These are phyloP conservation scores for Hypotaenidia okinawae DNA, from an alignment of 2,797 vertebrate species.

Conservation along the genomic window DNA sequence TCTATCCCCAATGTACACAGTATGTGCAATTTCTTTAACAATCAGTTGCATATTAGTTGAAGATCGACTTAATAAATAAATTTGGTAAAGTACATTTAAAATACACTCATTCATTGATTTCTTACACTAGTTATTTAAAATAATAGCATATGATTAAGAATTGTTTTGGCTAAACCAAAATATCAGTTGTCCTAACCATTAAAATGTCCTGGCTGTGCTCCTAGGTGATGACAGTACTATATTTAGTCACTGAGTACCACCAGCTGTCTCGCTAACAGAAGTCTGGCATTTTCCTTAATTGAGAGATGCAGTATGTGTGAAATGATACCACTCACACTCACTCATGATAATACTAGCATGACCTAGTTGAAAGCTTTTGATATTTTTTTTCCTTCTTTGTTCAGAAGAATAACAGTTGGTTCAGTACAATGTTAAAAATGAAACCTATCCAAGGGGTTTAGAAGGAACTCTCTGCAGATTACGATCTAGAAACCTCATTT, in stretches of 20 bases:
- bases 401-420: slow-evolving; percentile 60
- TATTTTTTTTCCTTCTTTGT: slow-evolving; percentile 40
- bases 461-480: slow-evolving; percentile 40
- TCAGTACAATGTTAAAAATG: slow-evolving; percentile 48
- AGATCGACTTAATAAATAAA: slow-evolving; percentile 42
- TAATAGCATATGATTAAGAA: slow-evolving; percentile 50
- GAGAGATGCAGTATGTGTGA: slow-evolving; percentile 72
- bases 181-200: slow-evolving; percentile 67
- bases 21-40: slow-evolving; percentile 22
- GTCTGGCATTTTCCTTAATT: slow-evolving; percentile 73
- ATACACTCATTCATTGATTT: slow-evolving; percentile 35
- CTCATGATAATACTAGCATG: slow-evolving; percentile 68
- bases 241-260: slow-evolving; percentile 72
- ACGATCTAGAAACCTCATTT: slow-evolving; percentile 46
- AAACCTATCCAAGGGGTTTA: slow-evolving; percentile 47
- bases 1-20: not conserved
- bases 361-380: slow-evolving; percentile 69
- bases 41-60: slow-evolving; percentile 7
- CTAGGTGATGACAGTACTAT: slow-evolving; percentile 74
- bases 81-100: not conserved
- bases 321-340: slow-evolving; percentile 71
- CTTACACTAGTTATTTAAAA: slow-evolving; percentile 43
- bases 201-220: slow-evolving; percentile 63
- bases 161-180: slow-evolving; percentile 71
- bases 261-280: slow-evolving; percentile 75